These are phyloP conservation scores for Orcinus orca DNA, from an alignment of 2,113 vertebrate genomes.

Conservation along the genomic window DNA sequence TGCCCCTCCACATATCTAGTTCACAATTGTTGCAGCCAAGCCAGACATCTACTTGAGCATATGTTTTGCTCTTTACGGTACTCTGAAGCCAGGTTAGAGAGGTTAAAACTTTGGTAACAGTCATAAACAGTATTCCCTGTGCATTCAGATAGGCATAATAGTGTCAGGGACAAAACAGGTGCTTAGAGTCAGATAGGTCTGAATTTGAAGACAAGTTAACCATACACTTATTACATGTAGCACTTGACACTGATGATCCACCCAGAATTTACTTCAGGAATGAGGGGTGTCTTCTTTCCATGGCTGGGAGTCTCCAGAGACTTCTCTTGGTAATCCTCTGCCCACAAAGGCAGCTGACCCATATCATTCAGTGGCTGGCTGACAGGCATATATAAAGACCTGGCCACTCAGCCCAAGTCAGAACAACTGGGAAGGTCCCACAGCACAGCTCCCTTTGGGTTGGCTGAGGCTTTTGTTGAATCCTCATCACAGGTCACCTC, in stretches of 20 bases:
- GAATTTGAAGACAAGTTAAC: background rate
- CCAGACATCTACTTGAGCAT: background rate
- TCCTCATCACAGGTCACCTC: background rate
- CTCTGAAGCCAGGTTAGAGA: background rate
- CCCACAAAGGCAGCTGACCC: background rate
- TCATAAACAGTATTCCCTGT: background rate
- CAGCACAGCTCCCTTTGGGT: background rate
- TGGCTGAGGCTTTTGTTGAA: background rate
- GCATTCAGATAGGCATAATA: background rate
- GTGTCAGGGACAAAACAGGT: background rate
- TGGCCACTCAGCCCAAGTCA: background rate
- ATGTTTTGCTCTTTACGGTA: background rate
- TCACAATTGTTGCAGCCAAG: background rate
- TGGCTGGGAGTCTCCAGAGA: background rate
- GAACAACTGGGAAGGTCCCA: background rate
- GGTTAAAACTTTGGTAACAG: background rate
- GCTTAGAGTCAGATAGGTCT: background rate
- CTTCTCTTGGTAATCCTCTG: background rate
- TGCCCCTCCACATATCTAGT: background rate
- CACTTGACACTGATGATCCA: background rate
- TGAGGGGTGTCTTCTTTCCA: background rate
- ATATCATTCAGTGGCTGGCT: background rate
- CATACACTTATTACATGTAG: no score
- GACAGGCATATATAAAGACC: background rate
- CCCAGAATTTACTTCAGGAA: background rate